Percentiles rank a stretch among this genome's conserved stretches.
Conservation (phyloP, 2,113 vertebrate genomes). For the Morone saxatilis region DNA sequence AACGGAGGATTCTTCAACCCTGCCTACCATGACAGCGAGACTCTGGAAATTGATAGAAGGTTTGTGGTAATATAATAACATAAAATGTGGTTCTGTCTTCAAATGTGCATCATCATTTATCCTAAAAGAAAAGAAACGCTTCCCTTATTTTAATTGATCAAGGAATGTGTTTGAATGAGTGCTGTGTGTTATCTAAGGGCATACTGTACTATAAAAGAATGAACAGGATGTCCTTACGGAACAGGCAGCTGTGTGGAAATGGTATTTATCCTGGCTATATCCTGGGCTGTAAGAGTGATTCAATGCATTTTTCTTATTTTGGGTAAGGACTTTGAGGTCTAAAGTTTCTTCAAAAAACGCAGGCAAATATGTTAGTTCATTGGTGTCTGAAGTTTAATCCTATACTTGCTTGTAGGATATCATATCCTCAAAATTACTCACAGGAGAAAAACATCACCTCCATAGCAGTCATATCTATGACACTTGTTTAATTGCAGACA, state of each 20-base stretch:
- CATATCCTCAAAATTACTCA: not conserved
- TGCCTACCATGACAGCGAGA: slow-evolving; percentile 85
- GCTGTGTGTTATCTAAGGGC: not conserved
- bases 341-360: not conserved
- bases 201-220: not conserved
- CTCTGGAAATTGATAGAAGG: slow-evolving; percentile 85
- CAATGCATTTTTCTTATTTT: not conserved
- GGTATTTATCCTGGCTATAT: not conserved
- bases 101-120: not conserved
- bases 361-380: not conserved
- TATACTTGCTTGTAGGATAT: slow-evolving; percentile 4
- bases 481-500: not conserved
- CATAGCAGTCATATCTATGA: not conserved
- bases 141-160: not conserved
- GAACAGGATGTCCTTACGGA: slow-evolving; percentile 20
- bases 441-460: not conserved
- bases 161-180: not conserved
- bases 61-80: slow-evolving; percentile 70
- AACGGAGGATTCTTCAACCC: slow-evolving; percentile 77
- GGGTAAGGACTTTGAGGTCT: not conserved
- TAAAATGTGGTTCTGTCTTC: not conserved
- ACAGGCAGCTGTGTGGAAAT: not conserved
- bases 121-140: not conserved
- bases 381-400: not conserved
- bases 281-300: not conserved